These are phyloP conservation scores for Agonopterix alstromeriana DNA, from an alignment of 2,888 invertebrate genomes.

Conservation along the genomic window DNA sequence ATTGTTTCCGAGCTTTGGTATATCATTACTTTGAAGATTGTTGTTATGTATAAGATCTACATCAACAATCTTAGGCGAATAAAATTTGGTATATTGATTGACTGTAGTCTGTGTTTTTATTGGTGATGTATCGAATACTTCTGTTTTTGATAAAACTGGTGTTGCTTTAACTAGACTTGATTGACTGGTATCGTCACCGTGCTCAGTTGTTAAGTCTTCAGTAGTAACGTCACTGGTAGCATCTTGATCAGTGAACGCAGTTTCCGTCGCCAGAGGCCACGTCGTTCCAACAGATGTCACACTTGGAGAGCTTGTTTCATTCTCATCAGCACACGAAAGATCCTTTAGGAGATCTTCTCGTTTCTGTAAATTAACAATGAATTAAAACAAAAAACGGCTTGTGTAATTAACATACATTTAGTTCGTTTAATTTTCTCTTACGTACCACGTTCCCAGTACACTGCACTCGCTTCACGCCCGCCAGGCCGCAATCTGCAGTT, in stretches of 20 bases:
- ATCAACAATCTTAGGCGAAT: slow-evolving; percentile 35
- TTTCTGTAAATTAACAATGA: slow-evolving; percentile 57
- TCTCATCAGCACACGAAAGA: slow-evolving; percentile 75
- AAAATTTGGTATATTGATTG: slow-evolving; percentile 19
- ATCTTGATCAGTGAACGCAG: slow-evolving; percentile 39
- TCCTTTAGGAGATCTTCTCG: slow-evolving; percentile 77
- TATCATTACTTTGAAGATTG: slow-evolving; percentile 55
- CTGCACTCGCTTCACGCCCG: slow-evolving; percentile 83
- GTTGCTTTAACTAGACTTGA: slow-evolving; percentile 26
- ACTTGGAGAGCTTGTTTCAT: slow-evolving; percentile 42
- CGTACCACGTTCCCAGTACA: slow-evolving; percentile 86
- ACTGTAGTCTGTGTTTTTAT: slow-evolving; percentile 8
- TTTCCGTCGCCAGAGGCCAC: slow-evolving; percentile 35
- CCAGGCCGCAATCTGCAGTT: slow-evolving; percentile 85
- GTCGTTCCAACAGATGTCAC: slow-evolving; percentile 29
- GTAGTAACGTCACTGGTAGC: slow-evolving; percentile 35
- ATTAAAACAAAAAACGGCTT: not conserved
- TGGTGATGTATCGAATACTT: slow-evolving; percentile 4
- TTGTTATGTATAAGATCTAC: slow-evolving; percentile 33
- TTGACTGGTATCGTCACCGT: slow-evolving; percentile 37
- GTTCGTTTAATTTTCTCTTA: slow-evolving; percentile 19
- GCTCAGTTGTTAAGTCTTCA: slow-evolving; percentile 41
- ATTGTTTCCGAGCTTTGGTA: slow-evolving; percentile 39
- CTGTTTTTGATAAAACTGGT: slow-evolving; percentile 2
- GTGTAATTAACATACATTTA: no score